Conservation (phyloP, 2,797 vertebrate species). For the Poeciliopsis gracilis region DNA sequence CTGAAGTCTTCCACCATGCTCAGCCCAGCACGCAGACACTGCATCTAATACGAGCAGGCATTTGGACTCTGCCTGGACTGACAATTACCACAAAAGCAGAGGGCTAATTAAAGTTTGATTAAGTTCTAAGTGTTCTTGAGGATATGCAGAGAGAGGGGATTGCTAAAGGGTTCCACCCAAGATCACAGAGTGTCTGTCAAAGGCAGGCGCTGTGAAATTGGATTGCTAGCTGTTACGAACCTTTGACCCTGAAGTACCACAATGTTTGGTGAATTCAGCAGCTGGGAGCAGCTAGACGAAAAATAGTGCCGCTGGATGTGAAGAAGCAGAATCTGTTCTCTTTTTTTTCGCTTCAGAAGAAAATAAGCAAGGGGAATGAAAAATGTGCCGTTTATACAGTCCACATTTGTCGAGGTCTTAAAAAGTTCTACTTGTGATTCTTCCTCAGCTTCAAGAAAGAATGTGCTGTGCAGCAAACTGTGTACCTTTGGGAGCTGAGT, state of each 20-base stretch:
- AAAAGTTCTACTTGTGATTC: slow-evolving; percentile 63
- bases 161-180: slow-evolving; percentile 54
- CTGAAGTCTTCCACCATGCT: slow-evolving; percentile 43
- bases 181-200: slow-evolving; percentile 76
- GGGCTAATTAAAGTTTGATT: slow-evolving; percentile 85
- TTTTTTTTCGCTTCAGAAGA: background rate
- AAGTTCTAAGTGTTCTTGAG: slow-evolving; percentile 75
- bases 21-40: slow-evolving; percentile 52
- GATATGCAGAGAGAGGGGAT: slow-evolving; percentile 69
- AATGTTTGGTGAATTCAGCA: slow-evolving; percentile 42
- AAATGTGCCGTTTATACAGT: slow-evolving; percentile 29
- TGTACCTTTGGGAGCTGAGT: slow-evolving; percentile 65
- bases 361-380: slow-evolving; percentile 20
- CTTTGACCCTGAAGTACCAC: slow-evolving; percentile 67
- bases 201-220: slow-evolving; percentile 82
- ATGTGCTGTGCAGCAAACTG: slow-evolving; percentile 53
- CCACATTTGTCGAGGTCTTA: slow-evolving; percentile 48
- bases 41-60: slow-evolving; percentile 52
- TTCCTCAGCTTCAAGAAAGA: slow-evolving; percentile 28
- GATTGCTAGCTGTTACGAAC: slow-evolving; percentile 77
- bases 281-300: slow-evolving; percentile 42
- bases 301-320: slow-evolving; percentile 31
- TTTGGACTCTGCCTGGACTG: slow-evolving; percentile 67
- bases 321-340: background rate
- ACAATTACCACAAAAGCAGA: slow-evolving; percentile 79